phyloP scores from a whole-genome alignment of 2,113 vertebrate species.

The Eubucco bourcierii region DNA sequence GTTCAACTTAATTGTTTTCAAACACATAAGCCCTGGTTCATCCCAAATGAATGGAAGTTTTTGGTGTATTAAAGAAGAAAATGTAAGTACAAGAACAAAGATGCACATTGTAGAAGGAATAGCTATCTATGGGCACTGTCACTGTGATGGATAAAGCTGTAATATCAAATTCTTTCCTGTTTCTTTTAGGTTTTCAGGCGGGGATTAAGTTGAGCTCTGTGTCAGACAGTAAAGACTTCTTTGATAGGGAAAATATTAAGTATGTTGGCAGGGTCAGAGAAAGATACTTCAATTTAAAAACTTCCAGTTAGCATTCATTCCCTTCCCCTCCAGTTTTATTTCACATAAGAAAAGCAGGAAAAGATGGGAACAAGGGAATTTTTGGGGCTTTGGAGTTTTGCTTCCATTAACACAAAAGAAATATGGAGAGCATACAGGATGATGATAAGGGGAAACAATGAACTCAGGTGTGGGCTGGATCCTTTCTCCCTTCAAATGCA shows the following conservation, averaged over 20 bases:
- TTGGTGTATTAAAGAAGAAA: not conserved
- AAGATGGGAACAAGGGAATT: not conserved
- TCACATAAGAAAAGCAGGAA: not conserved
- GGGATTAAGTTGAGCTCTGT: not conserved
- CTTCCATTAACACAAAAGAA: not conserved
- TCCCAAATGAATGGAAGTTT: not conserved
- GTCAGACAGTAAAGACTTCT: not conserved
- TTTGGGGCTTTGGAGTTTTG: not conserved
- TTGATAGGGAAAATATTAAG: not conserved
- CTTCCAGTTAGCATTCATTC: not conserved
- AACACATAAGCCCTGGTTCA: not conserved
- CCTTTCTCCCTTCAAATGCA: not conserved
- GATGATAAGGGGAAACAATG: not conserved
- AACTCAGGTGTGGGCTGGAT: not conserved
- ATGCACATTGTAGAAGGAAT: not conserved
- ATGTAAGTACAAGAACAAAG: not conserved
- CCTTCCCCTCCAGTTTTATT: not conserved
- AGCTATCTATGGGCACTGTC: not conserved
- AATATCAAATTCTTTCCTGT: not conserved
- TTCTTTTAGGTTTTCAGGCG: not conserved
- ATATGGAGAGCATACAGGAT: not conserved
- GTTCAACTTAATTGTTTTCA: not conserved
- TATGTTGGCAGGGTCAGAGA: not conserved
- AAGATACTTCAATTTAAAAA: not conserved
- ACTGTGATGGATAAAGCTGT: not conserved